phyloP scores from a whole-genome alignment of 2,113 vertebrate species.

The Pampusana beccarii region DNA sequence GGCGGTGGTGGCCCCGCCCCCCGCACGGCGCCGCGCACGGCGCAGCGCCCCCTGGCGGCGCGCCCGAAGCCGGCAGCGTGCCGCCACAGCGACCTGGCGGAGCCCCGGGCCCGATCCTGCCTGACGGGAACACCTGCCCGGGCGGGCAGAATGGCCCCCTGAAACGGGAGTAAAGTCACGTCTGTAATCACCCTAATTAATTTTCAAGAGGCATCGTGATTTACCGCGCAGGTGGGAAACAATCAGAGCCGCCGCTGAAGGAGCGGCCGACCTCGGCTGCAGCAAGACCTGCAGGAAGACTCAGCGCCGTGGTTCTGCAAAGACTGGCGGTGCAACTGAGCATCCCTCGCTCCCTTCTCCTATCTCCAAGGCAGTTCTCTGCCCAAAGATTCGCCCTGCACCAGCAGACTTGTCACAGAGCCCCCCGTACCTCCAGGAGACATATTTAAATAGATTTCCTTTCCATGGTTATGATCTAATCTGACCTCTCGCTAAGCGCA shows the following conservation, averaged over 20 bases:
- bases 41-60: neutral
- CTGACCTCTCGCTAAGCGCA: neutral
- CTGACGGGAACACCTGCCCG: neutral
- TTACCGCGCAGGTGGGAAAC: neutral
- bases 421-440: neutral
- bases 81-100: neutral
- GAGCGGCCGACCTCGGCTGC: neutral
- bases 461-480: neutral
- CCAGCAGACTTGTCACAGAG: neutral
- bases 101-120: too few relatives aligned
- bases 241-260: neutral
- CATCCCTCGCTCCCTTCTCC: neutral
- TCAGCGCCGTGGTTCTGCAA: neutral
- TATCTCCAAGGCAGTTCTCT: neutral
- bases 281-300: neutral
- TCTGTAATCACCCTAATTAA: fast-evolving
- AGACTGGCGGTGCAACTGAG: neutral
- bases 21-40: neutral
- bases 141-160: neutral
- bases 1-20: neutral
- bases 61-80: neutral
- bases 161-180: fast-evolving
- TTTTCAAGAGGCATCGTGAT: fast-evolving
- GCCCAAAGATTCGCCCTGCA: neutral
- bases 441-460: neutral